Conservation (phyloP, 2,113 vertebrate genomes). For the Hippocampus comes region DNA sequence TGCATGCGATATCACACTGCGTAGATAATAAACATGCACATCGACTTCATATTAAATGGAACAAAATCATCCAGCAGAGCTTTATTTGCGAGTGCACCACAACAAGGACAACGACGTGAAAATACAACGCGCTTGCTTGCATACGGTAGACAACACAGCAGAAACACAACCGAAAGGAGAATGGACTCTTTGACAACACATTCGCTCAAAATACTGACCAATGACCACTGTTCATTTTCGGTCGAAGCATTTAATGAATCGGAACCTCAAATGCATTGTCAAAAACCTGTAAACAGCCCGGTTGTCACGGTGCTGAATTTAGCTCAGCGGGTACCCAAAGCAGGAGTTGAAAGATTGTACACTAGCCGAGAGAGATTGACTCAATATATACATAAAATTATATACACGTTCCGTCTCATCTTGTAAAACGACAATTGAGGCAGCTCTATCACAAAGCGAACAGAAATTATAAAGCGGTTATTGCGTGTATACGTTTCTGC, state of each 20-base stretch:
- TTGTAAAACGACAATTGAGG: neutral
- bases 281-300: neutral
- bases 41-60: conserved; percentile 14
- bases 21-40: neutral
- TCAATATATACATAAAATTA: neutral
- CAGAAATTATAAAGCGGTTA: neutral
- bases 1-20: neutral
- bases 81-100: conserved; percentile 54
- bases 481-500: neutral
- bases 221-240: neutral
- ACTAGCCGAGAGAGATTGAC: conserved; percentile 16
- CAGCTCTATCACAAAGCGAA: neutral
- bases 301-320: neutral
- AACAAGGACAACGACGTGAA: conserved; percentile 36
- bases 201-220: neutral
- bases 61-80: conserved; percentile 48
- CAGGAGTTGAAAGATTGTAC: conserved; percentile 19
- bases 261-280: neutral
- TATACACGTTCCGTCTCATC: neutral
- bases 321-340: conserved; percentile 4
- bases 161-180: neutral
- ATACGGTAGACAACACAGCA: neutral
- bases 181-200: neutral
- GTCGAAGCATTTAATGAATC: neutral
- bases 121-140: conserved; percentile 13